phyloP scores from a whole-genome alignment of 2,888 invertebrate genomes.

The Protonemura montana region DNA sequence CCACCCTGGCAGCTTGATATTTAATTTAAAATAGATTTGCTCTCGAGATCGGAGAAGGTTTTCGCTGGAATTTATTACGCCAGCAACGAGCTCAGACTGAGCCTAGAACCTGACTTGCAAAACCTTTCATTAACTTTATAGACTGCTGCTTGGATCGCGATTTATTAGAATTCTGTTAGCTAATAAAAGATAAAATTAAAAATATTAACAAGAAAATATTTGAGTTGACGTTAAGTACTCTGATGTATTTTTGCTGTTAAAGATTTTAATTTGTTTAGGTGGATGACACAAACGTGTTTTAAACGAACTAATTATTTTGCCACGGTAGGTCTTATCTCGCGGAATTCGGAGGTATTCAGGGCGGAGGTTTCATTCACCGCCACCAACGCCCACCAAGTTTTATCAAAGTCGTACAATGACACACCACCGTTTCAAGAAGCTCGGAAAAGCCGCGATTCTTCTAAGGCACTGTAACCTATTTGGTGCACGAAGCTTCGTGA shows the following conservation, averaged over 20 bases:
- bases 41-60: not conserved
- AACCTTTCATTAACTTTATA: not conserved
- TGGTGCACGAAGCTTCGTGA: not conserved
- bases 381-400: not conserved
- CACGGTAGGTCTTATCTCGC: not conserved
- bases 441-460: not conserved
- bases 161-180: not conserved
- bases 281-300: not conserved
- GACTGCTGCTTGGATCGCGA: not conserved
- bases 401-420: not conserved
- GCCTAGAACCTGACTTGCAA: not conserved
- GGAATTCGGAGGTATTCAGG: too few relatives aligned
- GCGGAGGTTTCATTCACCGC: too few relatives aligned
- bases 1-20: not conserved
- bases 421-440: not conserved
- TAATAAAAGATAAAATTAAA: not conserved
- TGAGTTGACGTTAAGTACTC: not conserved
- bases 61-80: not conserved
- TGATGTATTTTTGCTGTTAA: not conserved
- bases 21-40: conserved; percentile 12
- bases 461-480: not conserved
- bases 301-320: not conserved
- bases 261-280: not conserved
- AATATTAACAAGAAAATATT: not conserved
- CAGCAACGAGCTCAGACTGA: not conserved